Base-by-base conservation (phyloP, 1,140 invertebrate genomes). In the Monomorium pharaonis region DNA sequence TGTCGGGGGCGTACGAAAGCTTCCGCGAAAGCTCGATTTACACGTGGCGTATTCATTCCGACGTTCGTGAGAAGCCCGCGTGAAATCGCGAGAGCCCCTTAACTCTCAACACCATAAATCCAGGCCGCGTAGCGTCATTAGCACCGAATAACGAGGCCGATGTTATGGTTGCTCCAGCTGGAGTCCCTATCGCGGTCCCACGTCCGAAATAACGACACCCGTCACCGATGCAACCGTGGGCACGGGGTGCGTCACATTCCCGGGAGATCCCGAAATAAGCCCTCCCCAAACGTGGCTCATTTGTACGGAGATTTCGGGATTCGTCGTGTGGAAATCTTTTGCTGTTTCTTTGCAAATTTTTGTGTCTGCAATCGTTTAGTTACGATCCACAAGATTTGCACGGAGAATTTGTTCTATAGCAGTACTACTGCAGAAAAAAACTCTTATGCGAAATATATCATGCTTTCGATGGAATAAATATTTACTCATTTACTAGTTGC, bases 131-230 rank as follows among this genome's bases (percentile, higher is more conserved):
- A 88, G 91, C 91, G 91, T 93, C 92, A 94, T 93, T 93, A 93
- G 91, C 92, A 91, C 90, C 65, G 90, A 91, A 92, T 93, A 94
- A 94, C 91, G 92, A 93, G 91, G 86, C 84, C 91, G 72, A 88
- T 92, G 91, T 92, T 91, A 88, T 85, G 86, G 85, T 88, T 87
- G 88, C 85, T 87, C 85, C 91, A 88, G 81, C 83, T 85, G 89
- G 84, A 60, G 69, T 85, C 80, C 85, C 54, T 86, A 77, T 54
- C 77, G 62, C 70, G 67, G 74, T 86, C 78, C 84, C 85, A 69
- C 67, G 63, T 87, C 86, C 86, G 89, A 90, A 90, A 88, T 88
- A 90, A 90, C 86, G 74, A 90, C 87, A 88, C 81, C 86, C 90
- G 77, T 87, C 84, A 86, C 70, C 88, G 72, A 75, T 78, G 70